These are phyloP conservation scores for Epinephelus awoara DNA, from an alignment of 2,797 vertebrate species.

Conservation along the genomic window DNA sequence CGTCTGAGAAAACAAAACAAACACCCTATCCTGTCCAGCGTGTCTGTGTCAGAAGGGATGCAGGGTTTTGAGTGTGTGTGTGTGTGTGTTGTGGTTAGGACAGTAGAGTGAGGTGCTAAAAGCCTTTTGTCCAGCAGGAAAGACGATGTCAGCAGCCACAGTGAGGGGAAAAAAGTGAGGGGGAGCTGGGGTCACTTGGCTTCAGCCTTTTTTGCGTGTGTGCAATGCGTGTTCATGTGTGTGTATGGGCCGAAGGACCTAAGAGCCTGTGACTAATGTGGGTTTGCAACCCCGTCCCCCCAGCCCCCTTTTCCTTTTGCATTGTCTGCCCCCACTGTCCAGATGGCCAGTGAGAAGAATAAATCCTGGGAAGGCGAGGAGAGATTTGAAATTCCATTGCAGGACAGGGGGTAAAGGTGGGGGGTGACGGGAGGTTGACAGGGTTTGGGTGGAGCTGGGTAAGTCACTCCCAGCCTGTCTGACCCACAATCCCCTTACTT, in stretches of 20 bases:
- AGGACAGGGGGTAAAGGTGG: slow-evolving; percentile 59
- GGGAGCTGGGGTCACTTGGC: slow-evolving; percentile 79
- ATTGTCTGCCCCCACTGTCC: slow-evolving; percentile 88
- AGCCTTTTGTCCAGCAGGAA: slow-evolving; percentile 86
- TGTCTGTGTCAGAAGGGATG: slow-evolving; percentile 50
- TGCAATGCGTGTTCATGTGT: slow-evolving; percentile 25
- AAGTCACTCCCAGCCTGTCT: slow-evolving; percentile 32
- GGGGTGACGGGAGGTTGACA: slow-evolving; percentile 37
- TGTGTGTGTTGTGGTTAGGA: slow-evolving; percentile 58
- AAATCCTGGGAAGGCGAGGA: slow-evolving; percentile 82
- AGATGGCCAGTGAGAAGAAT: slow-evolving; percentile 89
- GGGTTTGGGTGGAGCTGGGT: slow-evolving; percentile 25
- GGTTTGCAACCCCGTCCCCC: slow-evolving; percentile 60
- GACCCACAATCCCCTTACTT: slow-evolving; percentile 12
- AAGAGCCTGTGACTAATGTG: slow-evolving; percentile 91
- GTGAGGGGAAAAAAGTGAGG: slow-evolving; percentile 49
- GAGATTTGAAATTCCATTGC: slow-evolving; percentile 82
- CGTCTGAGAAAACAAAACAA: slow-evolving; percentile 82
- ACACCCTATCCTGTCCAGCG: slow-evolving; percentile 77
- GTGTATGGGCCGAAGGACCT: slow-evolving; percentile 75
- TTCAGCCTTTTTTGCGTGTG: slow-evolving; percentile 47
- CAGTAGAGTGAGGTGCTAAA: slow-evolving; percentile 81
- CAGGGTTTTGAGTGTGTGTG: slow-evolving; percentile 35
- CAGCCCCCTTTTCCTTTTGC: slow-evolving; percentile 69
- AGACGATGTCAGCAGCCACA: slow-evolving; percentile 82